Base-by-base conservation (phyloP, 2,113 vertebrate species). In the Todiramphus chloris region DNA sequence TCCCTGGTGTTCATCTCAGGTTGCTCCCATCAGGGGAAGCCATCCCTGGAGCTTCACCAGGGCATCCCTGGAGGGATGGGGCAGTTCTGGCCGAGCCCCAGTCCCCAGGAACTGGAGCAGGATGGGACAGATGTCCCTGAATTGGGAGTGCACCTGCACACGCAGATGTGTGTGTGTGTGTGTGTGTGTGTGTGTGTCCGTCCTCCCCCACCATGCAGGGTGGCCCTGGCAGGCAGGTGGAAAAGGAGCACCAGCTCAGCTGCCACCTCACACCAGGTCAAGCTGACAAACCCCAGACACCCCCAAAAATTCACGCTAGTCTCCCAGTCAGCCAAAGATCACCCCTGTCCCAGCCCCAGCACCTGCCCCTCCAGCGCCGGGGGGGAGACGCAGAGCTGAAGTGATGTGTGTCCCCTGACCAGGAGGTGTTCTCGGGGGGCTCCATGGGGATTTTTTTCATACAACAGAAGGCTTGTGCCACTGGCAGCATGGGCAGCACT, bases 91-190 rank as follows among this genome's bases (percentile, higher is more conserved):
- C 19, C 5, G 64, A 72, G 17, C 11, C 23, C 25, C 58, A 48
- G 63, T 59, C 5, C 31, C 19, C 21, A 73, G 59, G 30, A 64
- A 30, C 1, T 51, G 48, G 43, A 31, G 53, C 48, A 51, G 41
- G 43, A 78, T 63, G 48, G 23, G 28, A 5, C 3, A 2, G 4
- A 20, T 30, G 78, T 21, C 72, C 50, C 66, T 69, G 77, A 53
- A 24, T 43, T 43, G 48, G 76, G 66, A 33, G 18, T 18, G 9
- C 12, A 6, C 33, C 43, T 18, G 50, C 30, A 69, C 25, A 35
- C 2, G 4, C 2, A 0, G 2, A 11, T 62, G 27, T 4, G 8
- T 46, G 0, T 28, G 24, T n/a, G n/a, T n/a, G n/a, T n/a, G n/a
- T n/a, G n/a, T n/a, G n/a, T n/a, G n/a, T n/a, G n/a, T n/a, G n/a